Conservation (phyloP, 2,888 invertebrate genomes). For the Lomographa bimaculata region DNA sequence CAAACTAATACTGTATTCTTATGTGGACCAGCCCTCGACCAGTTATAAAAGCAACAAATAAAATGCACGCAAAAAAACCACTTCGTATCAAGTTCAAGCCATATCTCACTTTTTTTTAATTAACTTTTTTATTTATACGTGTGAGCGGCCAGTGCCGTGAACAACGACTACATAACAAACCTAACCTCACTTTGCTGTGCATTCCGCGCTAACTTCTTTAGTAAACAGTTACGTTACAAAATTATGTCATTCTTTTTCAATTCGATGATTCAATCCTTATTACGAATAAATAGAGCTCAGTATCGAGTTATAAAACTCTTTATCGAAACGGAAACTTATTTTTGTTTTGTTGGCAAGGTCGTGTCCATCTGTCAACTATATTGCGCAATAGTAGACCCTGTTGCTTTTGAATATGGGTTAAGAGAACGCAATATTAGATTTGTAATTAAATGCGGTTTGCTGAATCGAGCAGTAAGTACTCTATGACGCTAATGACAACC, state of each 20-base stretch:
- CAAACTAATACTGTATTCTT: too few relatives aligned
- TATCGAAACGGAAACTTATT: constrained; percentile 13
- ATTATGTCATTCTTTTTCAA: constrained; percentile 6
- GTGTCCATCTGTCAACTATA: constrained; percentile 27
- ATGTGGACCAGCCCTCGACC: too few relatives aligned
- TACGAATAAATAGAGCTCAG: constrained; percentile 17
- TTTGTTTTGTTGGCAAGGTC: constrained; percentile 31
- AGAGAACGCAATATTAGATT: not conserved
- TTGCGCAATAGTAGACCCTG: constrained; percentile 31
- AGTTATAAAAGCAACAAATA: constrained; percentile 9
- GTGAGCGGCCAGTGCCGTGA: not conserved
- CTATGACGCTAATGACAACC: constrained; percentile 10
- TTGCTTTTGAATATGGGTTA: constrained; percentile 14
- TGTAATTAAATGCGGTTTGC: constrained; percentile 6
- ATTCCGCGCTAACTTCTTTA: constrained; percentile 31
- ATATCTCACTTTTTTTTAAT: constrained; percentile 18
- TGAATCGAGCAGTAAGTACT: constrained; percentile 8
- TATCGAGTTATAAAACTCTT: constrained; percentile 7
- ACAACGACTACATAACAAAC: constrained; percentile 15
- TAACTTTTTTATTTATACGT: constrained; percentile 8
- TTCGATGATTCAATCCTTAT: constrained; percentile 14
- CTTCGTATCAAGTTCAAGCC: constrained; percentile 19
- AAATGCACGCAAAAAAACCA: constrained; percentile 13
- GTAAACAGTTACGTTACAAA: constrained; percentile 38
- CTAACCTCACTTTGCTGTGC: constrained; percentile 24